Evolutionary conservation across 2,113 vertebrate species (phyloP).

Genomic region (Halcyon senegalensis): DNA sequence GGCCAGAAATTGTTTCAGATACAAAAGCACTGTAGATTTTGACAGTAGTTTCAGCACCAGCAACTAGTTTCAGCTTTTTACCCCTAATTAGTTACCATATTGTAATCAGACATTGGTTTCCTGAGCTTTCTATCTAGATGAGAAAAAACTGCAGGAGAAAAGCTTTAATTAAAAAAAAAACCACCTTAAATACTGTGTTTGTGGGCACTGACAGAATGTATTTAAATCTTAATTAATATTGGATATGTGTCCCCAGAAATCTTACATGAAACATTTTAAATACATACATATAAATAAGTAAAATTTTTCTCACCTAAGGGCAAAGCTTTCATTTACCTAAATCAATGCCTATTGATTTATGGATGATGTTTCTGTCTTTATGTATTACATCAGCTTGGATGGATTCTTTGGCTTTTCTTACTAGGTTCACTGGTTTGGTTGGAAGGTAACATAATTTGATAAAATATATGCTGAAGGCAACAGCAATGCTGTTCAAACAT

Average conservation of each 20-base stretch:
- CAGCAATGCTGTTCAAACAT: constrained; percentile 14
- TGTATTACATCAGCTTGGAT: constrained; percentile 41
- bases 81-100: not conserved
- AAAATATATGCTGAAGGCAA: constrained; percentile 21
- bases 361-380: constrained; percentile 68
- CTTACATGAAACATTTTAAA: not conserved
- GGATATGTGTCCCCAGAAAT: not conserved
- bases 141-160: not conserved
- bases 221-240: constrained; percentile 59
- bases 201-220: not conserved
- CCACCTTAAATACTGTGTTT: not conserved
- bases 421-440: constrained; percentile 34
- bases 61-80: not conserved
- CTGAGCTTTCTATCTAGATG: not conserved
- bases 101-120: not conserved
- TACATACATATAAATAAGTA: not conserved
- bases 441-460: not conserved
- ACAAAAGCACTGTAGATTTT: not conserved
- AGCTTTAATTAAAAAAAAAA: not conserved
- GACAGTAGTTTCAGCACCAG: not conserved
- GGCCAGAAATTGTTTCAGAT: not conserved
- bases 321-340: constrained; percentile 68
- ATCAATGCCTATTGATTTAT: constrained; percentile 73
- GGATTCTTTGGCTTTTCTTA: constrained; percentile 34
- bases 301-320: constrained; percentile 22